phyloP scores from a whole-genome alignment of 1,140 invertebrate species.

The Pseudachorutes palmiensis region DNA sequence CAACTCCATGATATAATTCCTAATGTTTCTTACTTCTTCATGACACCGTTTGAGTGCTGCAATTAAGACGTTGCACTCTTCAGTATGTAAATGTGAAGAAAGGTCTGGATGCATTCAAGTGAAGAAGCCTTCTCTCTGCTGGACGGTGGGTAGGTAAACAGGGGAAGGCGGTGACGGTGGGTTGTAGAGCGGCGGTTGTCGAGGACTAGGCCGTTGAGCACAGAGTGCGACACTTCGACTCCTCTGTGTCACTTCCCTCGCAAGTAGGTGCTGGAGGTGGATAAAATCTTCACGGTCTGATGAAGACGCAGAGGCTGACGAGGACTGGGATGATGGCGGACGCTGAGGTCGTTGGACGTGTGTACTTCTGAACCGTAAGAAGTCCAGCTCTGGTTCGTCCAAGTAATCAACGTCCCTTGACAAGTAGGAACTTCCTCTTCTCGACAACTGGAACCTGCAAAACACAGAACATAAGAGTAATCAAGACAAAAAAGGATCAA shows the following conservation, averaged over 20 bases:
- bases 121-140: conserved; percentile 36
- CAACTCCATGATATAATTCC: background rate
- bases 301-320: conserved; percentile 28
- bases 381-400: background rate
- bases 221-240: conserved; percentile 29
- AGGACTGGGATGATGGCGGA: conserved; percentile 31
- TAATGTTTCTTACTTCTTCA: conserved; percentile 15
- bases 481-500: too few species aligned
- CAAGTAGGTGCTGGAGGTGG: conserved; percentile 35
- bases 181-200: background rate
- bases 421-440: too few species aligned
- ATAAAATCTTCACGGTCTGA: conserved; percentile 35
- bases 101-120: conserved; percentile 33
- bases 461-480: too few species aligned
- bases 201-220: conserved; percentile 26
- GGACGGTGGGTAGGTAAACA: conserved; percentile 31
- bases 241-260: conserved; percentile 33
- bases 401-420: background rate
- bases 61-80: conserved; percentile 26
- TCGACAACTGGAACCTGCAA: too few species aligned
- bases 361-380: background rate
- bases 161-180: conserved; percentile 36
- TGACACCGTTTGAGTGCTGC: conserved; percentile 25
- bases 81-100: conserved; percentile 22
- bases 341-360: background rate